Evolutionary conservation across 2,797 vertebrate species (phyloP).

Genomic region (Pithecia hirsuta): DNA sequence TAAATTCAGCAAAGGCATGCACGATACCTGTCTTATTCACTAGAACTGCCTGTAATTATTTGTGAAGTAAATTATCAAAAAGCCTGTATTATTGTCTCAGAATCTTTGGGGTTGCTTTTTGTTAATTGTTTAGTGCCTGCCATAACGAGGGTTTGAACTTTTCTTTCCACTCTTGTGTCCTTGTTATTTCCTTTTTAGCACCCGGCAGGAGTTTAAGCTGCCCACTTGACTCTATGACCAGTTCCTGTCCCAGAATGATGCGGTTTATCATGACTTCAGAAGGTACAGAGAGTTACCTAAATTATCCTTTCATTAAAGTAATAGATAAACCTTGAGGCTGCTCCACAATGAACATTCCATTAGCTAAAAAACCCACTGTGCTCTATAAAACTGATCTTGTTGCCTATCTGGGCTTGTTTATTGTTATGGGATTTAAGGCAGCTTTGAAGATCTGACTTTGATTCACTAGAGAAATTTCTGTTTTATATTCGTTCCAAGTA

Average conservation of each 20-base stretch:
- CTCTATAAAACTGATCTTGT: background rate
- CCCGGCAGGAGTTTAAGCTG: background rate
- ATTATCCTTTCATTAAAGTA: slow-evolving; percentile 23
- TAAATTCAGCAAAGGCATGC: background rate
- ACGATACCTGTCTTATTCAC: background rate
- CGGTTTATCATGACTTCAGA: slow-evolving; percentile 37
- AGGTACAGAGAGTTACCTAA: slow-evolving; percentile 30
- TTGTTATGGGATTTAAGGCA: background rate
- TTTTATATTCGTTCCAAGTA: background rate
- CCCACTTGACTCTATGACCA: background rate
- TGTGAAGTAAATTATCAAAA: slow-evolving; percentile 26
- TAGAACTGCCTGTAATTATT: background rate
- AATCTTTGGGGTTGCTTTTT: background rate
- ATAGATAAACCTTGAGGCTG: background rate
- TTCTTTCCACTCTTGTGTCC: background rate
- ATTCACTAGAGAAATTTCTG: background rate
- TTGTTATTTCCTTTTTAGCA: slow-evolving; percentile 40
- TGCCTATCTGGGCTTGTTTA: slow-evolving; percentile 30
- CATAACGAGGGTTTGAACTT: background rate
- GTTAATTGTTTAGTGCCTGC: background rate
- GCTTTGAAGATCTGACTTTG: background rate
- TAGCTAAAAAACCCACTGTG: background rate
- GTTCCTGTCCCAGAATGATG: slow-evolving; percentile 27
- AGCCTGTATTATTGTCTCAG: background rate
- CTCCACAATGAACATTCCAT: background rate